Evolutionary conservation across 2,888 invertebrate species (phyloP), one percentile per base, ranked within the genome.

Genomic region (Cantharis rustica): DNA sequence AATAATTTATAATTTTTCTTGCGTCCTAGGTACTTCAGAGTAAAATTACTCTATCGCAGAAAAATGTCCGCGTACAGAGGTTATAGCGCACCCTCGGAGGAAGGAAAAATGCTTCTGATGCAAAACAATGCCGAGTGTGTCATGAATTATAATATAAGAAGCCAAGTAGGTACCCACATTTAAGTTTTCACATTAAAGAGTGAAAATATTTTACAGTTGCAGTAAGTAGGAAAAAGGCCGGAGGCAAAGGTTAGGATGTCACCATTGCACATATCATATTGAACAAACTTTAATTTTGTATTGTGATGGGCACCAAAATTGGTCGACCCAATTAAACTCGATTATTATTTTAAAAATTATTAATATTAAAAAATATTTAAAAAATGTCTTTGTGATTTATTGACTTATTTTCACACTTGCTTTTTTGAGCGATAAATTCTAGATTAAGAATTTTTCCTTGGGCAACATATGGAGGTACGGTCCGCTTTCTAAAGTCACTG

Each of bases 401-500:
- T 9, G 47, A 47, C 47, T 47, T 47, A 47, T 47, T 47, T 47
- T 47, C 47, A 47, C 47, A 47, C 47, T 47, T 47, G 47, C 47
- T 47, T 47, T 47, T 47, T 47, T 47, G 47, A 47, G 47, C 47
- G 47, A 47, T 47, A n/a, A 47, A 47, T 47, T 47, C 47, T 47
- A 47, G 47, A 47, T 47, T 47, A 47, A 47, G 47, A 47, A 47
- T 47, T 47, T 69, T 69, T 31, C 69, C 72, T 72, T 70, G 64
- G 64, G 64, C 15, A 66, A 66, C 23, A 66, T 66, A 66, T 66
- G 64, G 64, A 66, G 64, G 74, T 69, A 72, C 63, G 78, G 78
- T 79, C 82, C 80, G 81, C 82, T 82, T 82, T 82, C 82, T 82
- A 82, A 73, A 78, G 77, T 78, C 71, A 76, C 75, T 75, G 79